phyloP scores from a whole-genome alignment of 2,113 vertebrate genomes.

The Pristiophorus japonicus region DNA sequence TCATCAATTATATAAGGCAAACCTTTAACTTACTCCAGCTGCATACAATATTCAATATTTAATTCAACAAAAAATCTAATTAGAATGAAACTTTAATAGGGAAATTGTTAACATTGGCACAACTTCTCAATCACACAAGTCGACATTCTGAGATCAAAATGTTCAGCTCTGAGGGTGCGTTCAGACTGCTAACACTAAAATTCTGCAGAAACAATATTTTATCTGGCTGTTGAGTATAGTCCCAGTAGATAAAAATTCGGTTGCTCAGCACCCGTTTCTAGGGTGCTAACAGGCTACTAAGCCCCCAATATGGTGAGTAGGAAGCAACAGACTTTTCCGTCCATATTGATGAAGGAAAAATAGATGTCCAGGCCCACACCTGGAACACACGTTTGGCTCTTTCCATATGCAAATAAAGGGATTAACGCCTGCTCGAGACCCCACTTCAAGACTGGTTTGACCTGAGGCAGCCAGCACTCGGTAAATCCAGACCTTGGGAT shows the following conservation, averaged over 20 bases:
- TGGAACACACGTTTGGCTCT: background rate
- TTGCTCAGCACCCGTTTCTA: background rate
- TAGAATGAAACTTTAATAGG: conserved; percentile 22
- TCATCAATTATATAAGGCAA: background rate
- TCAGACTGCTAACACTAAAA: background rate
- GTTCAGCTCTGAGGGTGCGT: background rate
- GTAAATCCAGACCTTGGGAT: background rate
- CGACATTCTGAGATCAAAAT: background rate
- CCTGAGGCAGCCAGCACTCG: background rate
- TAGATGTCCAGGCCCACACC: background rate
- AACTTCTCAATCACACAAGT: background rate
- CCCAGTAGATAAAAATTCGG: background rate
- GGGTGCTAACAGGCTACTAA: background rate
- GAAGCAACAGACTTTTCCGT: background rate
- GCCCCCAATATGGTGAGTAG: background rate
- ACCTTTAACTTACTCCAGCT: background rate
- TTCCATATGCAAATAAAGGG: background rate
- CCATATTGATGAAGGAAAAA: background rate
- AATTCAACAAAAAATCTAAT: conserved; percentile 3
- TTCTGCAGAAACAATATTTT: background rate
- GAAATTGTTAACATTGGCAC: background rate
- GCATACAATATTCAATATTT: background rate
- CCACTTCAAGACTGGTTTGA: background rate
- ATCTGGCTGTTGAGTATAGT: background rate
- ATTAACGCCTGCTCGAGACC: background rate